Base-by-base conservation (phyloP, 2,797 vertebrate species). In the Takifugu rubripes region DNA sequence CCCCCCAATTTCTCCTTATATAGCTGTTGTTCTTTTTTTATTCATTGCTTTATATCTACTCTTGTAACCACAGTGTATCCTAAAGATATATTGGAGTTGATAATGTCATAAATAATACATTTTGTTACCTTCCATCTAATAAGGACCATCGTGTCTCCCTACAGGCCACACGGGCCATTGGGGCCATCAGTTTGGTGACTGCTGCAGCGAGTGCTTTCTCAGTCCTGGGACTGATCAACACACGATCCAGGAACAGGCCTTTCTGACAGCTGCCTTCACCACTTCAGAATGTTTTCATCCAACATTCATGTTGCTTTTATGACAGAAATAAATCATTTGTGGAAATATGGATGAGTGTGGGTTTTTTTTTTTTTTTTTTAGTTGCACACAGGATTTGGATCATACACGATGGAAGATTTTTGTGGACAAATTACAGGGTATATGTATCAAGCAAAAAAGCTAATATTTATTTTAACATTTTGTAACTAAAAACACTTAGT, bases 201-300 rank as follows among this genome's bases (percentile, higher is more conserved):
- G 91, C 90, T 21, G 91, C 91, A 71, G 90, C 91, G 33, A 92
- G 92, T 61, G 91, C 92, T 59, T 90, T 92, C 83, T 93, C 92
- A 31, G 85, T 91, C 75, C 86, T 93, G 63, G 90, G 91, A 65
- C 71, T 92, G 61, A 91, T 93, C 79, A 91, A 90, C 84, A 88
- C 89, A 5, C 85, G 90, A 57, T 91, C 90, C 81, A 90, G 91
- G 66, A 92, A 92, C 83, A 87, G 90, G 66, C 91, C 89, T 66
- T 92, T 90, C 81, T 92, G 79, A 91, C 49, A 66, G 52, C 57
- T 64, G 72, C 53, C 53, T 40, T 53, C 45, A 55, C 69, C 73
- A 70, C 61, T 61, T 45, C 46, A 68, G 55, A 21, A 47, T 61
- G 64, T 45, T 61, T 51, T 59, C 43, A 56, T 63, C 61, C 53